A percentile compares a stretch with the other conserved stretches of the same genome.
phyloP scores from a whole-genome alignment of 2,797 vertebrate species.

The Phrynocephalus forsythii region DNA sequence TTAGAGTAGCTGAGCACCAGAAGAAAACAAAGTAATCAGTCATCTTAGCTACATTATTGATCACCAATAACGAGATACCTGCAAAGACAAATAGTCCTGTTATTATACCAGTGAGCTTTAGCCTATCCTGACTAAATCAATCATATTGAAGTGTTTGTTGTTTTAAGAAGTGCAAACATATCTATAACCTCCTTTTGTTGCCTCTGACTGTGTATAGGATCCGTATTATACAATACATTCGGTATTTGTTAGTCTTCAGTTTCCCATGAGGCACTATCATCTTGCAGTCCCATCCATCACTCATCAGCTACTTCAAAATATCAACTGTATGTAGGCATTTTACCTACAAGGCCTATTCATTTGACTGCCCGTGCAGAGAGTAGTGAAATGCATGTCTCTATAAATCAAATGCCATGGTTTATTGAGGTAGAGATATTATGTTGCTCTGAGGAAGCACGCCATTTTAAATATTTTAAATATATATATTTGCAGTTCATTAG shows the following conservation, averaged over 20 bases:
- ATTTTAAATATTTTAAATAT: neutral
- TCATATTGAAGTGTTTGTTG: conserved; percentile 73
- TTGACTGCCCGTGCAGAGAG: conserved; percentile 43
- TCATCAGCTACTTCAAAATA: conserved; percentile 20
- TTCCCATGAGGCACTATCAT: conserved; percentile 27
- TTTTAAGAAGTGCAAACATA: conserved; percentile 73
- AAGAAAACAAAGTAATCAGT: conserved; percentile 83
- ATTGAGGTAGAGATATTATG: neutral
- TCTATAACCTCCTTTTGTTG: conserved; percentile 68
- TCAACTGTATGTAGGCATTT: conserved; percentile 21
- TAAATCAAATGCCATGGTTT: conserved; percentile 25
- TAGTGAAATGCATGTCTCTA: neutral
- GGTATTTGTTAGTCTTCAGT: conserved; percentile 37
- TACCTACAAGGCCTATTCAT: conserved; percentile 39
- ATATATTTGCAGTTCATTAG: conserved; percentile 13
- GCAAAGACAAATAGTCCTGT: conserved; percentile 83
- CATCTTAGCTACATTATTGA: conserved; percentile 83
- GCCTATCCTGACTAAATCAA: conserved; percentile 77
- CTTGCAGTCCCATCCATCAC: conserved; percentile 6
- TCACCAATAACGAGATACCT: conserved; percentile 84
- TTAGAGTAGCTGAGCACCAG: conserved; percentile 70
- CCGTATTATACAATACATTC: conserved; percentile 32
- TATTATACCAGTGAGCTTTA: conserved; percentile 77
- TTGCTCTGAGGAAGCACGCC: neutral
- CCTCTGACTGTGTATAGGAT: conserved; percentile 34